A percentile compares a stretch with the other conserved stretches of the same genome.
Evolutionary conservation across 2,113 vertebrate species (phyloP).

Genomic region (Opisthocomus hoazin): DNA sequence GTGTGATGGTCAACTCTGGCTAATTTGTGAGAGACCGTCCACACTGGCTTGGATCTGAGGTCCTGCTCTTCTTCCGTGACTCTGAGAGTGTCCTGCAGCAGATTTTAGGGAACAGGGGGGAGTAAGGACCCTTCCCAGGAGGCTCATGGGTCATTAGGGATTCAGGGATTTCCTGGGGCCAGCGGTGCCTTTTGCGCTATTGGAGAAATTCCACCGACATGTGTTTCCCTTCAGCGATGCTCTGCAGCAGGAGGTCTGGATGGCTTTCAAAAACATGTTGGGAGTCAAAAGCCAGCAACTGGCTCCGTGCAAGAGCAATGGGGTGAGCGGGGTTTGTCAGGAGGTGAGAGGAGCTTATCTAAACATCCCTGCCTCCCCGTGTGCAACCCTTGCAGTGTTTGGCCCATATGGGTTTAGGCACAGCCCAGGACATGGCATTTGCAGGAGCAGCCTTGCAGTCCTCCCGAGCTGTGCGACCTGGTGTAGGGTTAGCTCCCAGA

Average conservation of each 20-base stretch:
- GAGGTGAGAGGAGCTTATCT: background rate
- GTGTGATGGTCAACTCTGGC: fast-evolving
- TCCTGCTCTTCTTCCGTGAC: background rate
- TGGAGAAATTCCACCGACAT: background rate
- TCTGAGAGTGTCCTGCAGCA: background rate
- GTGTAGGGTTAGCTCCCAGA: background rate
- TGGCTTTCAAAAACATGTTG: background rate
- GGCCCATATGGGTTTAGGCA: background rate
- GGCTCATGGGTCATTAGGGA: background rate
- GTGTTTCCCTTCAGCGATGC: background rate
- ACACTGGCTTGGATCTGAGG: background rate
- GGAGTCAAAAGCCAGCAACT: background rate
- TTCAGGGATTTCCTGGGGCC: background rate
- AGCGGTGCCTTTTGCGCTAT: background rate
- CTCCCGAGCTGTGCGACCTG: background rate
- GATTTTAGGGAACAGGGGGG: background rate
- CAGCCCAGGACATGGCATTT: background rate
- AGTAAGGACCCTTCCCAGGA: background rate
- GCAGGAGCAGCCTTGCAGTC: background rate
- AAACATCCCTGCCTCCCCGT: background rate
- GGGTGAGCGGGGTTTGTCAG: background rate
- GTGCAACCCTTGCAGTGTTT: background rate
- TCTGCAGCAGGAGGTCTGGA: background rate
- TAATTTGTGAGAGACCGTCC: fast-evolving
- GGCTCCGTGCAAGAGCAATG: background rate